Base-by-base conservation (phyloP, 2,113 vertebrate species). In the Orientallactaga bullata region DNA sequence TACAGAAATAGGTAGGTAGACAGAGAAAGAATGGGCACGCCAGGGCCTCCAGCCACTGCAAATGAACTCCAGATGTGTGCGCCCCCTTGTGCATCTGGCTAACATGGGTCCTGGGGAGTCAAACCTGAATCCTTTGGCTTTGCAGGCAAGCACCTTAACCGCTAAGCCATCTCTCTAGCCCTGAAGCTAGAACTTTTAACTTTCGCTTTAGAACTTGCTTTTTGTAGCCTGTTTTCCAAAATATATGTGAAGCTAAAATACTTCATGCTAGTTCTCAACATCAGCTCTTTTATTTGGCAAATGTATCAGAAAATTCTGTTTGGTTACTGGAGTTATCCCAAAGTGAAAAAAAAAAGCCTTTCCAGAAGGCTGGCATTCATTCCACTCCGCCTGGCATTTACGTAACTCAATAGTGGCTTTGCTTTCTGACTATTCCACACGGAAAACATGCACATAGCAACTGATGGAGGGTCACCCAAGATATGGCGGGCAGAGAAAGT, bases 231-330 rank as follows among this genome's bases (percentile, higher is more conserved):
- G 39, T 55, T 92, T 77, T 93, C 47, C 42, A 85, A 90, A 93
- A 93, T 0, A 5, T 55, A 84, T 71, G 81, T 71, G 78, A 83
- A 89, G 65, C 69, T 93, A 66, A 94, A 92, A 80, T 42, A 86
- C 55, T 81, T 84, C 60, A 76, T 17, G 63, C 68, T 92, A 87
- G 26, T 28, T 95, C 72, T 96, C 86, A 93, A 69, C 83, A 89
- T 95, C 80, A 85, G 79, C 72, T 90, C 91, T 96, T 94, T 96
- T 63, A 94, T 85, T 97, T 97, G 96, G 94, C 96, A 96, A 89
- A 94, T 78, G 73, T 30, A 85, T 91, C 94, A 97, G 96, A 96
- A 97, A 96, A 95, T 96, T 96, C 91, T 92, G 68, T 55, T 95
- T 87, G 94, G 92, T 96, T 96, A 91, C 65, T 96, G 95, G 93